Conservation (phyloP, 2,797 vertebrate genomes). For the Anguilla anguilla region DNA sequence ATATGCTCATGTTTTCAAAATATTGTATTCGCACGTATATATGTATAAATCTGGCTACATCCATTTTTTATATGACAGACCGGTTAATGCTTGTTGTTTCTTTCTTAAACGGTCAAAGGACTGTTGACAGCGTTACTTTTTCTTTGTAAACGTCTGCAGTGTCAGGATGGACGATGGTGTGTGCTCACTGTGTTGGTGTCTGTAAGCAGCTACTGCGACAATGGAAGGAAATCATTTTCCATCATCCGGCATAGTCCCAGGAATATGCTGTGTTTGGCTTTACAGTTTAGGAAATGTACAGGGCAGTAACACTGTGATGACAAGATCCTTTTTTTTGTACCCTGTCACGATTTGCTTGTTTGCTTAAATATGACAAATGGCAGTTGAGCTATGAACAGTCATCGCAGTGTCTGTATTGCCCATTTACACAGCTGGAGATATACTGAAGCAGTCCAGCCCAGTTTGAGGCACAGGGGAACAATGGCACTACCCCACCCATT, state of each 20-base stretch:
- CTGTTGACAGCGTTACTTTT: not conserved
- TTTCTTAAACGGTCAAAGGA: not conserved
- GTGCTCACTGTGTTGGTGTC: not conserved
- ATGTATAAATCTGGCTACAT: not conserved
- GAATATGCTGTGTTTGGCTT: not conserved
- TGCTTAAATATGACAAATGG: conserved; percentile 12
- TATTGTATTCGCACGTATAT: not conserved
- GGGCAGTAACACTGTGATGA: not conserved
- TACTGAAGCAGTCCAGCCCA: not conserved
- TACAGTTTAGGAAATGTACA: not conserved
- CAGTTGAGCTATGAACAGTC: not conserved
- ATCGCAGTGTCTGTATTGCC: not conserved
- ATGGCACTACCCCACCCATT: not conserved
- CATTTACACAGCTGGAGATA: conserved; percentile 11
- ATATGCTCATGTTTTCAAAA: not conserved
- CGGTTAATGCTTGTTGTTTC: not conserved
- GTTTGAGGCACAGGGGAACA: not conserved
- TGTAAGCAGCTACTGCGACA: not conserved
- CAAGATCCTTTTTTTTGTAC: not conserved
- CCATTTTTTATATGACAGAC: not conserved
- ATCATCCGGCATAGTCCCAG: not conserved
- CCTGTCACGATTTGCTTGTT: conserved; percentile 12
- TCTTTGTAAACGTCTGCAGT: not conserved
- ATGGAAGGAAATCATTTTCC: not conserved
- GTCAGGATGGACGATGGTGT: not conserved